Evolutionary conservation across 2,888 invertebrate species (phyloP), one percentile per base, ranked within the genome.

Genomic region (Electrophaes corylata): DNA sequence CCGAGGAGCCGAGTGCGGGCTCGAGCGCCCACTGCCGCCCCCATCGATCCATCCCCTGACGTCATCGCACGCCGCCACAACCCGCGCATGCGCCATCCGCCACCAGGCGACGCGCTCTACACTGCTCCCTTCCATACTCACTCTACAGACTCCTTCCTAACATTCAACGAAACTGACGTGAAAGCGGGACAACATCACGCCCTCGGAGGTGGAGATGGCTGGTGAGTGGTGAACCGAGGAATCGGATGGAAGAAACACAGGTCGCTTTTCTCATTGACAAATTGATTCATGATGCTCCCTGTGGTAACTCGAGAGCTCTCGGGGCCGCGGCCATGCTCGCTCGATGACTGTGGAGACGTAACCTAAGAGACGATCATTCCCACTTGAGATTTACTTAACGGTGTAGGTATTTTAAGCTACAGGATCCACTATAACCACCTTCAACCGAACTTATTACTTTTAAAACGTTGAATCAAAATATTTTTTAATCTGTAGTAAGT

Each of bases 41-140:
- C 57, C 79, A 85, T 90, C 88, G 90, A 90, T 90, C 68, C 76
- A 20, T 5, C 68, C 76, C 70, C 72, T 89, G 90, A 90, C 91
- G 91, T 90, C 90, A 91, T 78, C 78, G 79, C 76, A 62, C 67
- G 68, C 64, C 60, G 63, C 49, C 68, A 63, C n/a, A 10, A 45
- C 37, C 35, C 63, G 78, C 86, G 79, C 82, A 75, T 75, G 79
- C 62, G 71, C 67, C 64, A n/a, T n/a, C 67, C 41, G 63, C 71
- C 74, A 69, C 63, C 66, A n/a, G n/a, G n/a, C n/a, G n/a, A n/a
- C 4, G 11, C 4, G 29, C 35, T 14, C 1, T 47, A 65, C 80
- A 81, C 74, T 63, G 59, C 78, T 48, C 14, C 20, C 14, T 52
- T 14, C 29, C 29, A 19, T 35, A 23, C 19, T 16, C 39, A 10